A percentile compares a stretch with the other conserved stretches of the same genome.
These are phyloP conservation scores for Perognathus longimembris DNA, from an alignment of 2,113 vertebrate genomes.

Conservation along the genomic window DNA sequence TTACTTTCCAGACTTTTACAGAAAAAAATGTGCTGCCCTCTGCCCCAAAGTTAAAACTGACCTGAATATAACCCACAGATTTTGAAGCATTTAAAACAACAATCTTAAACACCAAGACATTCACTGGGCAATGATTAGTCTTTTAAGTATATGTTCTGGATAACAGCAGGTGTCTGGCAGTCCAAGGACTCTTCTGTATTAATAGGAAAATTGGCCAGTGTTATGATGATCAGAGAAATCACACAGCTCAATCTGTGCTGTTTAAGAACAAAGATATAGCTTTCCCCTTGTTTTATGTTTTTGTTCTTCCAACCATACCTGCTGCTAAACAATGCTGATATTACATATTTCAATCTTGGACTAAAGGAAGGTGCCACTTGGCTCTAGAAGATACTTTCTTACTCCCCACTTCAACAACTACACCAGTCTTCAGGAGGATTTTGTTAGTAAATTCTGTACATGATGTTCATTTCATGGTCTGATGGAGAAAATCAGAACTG, in stretches of 20 bases:
- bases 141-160: neutral
- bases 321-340: neutral
- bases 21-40: neutral
- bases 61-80: conserved; percentile 14
- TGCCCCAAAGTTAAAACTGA: conserved; percentile 20
- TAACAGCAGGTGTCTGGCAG: neutral
- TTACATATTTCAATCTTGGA: neutral
- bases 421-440: neutral
- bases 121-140: neutral
- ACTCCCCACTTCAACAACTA: neutral
- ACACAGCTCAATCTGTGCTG: neutral
- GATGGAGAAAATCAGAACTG: neutral
- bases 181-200: neutral
- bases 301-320: too few species aligned
- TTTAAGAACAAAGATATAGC: neutral
- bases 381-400: neutral
- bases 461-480: neutral
- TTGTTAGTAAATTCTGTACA: neutral
- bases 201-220: neutral
- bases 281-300: neutral
- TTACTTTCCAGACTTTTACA: conserved; percentile 24
- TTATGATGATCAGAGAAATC: neutral
- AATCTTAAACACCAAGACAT: neutral
- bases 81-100: conserved; percentile 29
- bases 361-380: neutral